phyloP scores from a whole-genome alignment of 1,140 invertebrate species.

The Macrostomum lignano region DNA sequence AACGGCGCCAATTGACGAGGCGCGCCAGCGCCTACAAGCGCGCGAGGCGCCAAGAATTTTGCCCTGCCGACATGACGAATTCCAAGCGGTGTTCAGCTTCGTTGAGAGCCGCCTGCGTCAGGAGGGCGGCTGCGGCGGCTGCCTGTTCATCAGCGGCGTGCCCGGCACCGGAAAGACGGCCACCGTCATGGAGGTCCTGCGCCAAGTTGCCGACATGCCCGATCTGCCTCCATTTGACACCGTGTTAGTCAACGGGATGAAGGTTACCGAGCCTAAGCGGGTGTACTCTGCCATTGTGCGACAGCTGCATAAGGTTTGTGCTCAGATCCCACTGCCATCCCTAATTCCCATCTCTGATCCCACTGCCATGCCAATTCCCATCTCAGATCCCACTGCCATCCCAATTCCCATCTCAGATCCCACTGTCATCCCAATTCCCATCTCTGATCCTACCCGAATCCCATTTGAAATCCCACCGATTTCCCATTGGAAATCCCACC shows the following conservation, averaged over 20 bases:
- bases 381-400: too few relatives aligned
- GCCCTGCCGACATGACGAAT: slow-evolving; percentile 12
- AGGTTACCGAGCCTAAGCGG: slow-evolving; percentile 60
- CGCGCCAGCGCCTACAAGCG: too few relatives aligned
- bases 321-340: too few relatives aligned
- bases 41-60: neutral
- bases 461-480: too few relatives aligned
- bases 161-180: slow-evolving; percentile 95
- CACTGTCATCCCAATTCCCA: too few relatives aligned
- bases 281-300: slow-evolving; percentile 43
- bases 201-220: slow-evolving; percentile 37
- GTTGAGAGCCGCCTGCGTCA: slow-evolving; percentile 4
- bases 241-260: slow-evolving; percentile 76
- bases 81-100: slow-evolving; percentile 22
- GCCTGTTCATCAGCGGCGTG: slow-evolving; percentile 87
- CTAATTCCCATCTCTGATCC: too few relatives aligned
- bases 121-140: slow-evolving; percentile 31
- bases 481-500: too few relatives aligned
- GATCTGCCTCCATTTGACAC: slow-evolving; percentile 40
- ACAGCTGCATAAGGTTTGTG: too few relatives aligned
- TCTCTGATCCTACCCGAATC: too few relatives aligned
- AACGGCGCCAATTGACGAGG: too few relatives aligned
- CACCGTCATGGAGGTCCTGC: slow-evolving; percentile 60
- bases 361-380: too few relatives aligned
- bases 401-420: too few relatives aligned